Conservation (phyloP, 2,113 vertebrate genomes). For the Istiophorus platypterus region DNA sequence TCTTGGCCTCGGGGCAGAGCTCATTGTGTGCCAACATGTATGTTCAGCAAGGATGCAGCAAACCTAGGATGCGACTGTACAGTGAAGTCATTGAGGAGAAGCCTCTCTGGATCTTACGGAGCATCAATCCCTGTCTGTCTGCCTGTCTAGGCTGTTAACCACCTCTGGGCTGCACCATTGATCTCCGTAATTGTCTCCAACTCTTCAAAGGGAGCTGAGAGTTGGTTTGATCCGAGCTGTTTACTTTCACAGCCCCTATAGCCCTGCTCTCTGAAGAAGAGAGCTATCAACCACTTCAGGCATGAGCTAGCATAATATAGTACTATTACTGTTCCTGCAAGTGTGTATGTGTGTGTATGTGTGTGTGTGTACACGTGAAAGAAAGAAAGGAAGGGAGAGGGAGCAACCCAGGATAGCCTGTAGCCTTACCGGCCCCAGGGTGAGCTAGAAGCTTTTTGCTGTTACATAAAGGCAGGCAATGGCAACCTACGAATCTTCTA, state of each 20-base stretch:
- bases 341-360: constrained; percentile 45
- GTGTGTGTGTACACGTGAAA: constrained; percentile 12
- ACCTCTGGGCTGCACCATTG: constrained; percentile 80
- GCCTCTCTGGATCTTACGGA: constrained; percentile 55
- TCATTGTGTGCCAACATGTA: constrained; percentile 25
- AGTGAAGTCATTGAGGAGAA: constrained; percentile 53
- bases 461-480: constrained; percentile 59
- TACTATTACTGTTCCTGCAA: constrained; percentile 54
- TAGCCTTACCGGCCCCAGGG: constrained; percentile 61
- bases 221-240: constrained; percentile 82
- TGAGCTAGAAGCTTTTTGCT: constrained; percentile 55
- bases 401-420: constrained; percentile 47
- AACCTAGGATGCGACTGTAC: constrained; percentile 20
- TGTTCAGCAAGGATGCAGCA: constrained; percentile 31
- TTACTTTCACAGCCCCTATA: constrained; percentile 78
- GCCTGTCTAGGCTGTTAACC: constrained; percentile 79
- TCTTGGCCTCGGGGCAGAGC: constrained; percentile 25
- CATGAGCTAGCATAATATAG: constrained; percentile 78
- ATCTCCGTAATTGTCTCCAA: constrained; percentile 80
- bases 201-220: constrained; percentile 80
- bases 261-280: constrained; percentile 72
- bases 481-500: constrained; percentile 36
- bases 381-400: constrained; percentile 16
- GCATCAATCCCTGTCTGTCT: constrained; percentile 79
- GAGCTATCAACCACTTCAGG: constrained; percentile 79